Conservation (phyloP, 2,113 vertebrate species). For the Myrmecobius fasciatus region DNA sequence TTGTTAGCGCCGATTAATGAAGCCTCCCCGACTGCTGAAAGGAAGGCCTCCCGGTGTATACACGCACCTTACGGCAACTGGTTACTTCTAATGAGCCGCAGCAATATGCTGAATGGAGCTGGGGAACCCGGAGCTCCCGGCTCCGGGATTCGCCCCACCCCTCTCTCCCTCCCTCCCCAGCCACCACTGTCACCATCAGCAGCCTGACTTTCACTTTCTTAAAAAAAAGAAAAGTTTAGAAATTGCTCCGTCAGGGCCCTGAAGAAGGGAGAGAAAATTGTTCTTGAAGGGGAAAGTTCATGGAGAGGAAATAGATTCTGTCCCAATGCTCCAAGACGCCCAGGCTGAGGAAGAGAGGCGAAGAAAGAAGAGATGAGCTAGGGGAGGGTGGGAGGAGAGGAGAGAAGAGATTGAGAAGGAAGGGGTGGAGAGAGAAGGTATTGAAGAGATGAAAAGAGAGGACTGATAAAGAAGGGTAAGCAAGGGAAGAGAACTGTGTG, state of each 20-base stretch:
- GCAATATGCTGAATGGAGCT: conserved; percentile 89
- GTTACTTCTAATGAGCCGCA: conserved; percentile 97
- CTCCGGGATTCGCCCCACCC: conserved; percentile 69
- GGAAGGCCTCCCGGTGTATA: conserved; percentile 93
- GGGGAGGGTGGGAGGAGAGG: background rate
- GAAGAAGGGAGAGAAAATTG: conserved; percentile 58
- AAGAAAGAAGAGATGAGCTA: conserved; percentile 12
- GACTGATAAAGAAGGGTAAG: background rate
- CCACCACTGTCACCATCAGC: conserved; percentile 58
- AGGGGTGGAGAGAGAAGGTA: conserved; percentile 36
- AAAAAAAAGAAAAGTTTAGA: conserved; percentile 71
- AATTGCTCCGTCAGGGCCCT: conserved; percentile 66
- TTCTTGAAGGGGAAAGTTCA: conserved; percentile 65
- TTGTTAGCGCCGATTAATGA: conserved; percentile 99
- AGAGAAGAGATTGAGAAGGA: conserved; percentile 8
- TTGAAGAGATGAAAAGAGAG: conserved; percentile 42
- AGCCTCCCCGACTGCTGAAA: conserved; percentile 92
- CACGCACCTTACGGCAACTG: conserved; percentile 99
- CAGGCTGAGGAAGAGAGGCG: conserved; percentile 47
- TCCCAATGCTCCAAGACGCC: conserved; percentile 40
- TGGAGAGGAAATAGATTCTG: conserved; percentile 43
- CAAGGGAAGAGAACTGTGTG: background rate
- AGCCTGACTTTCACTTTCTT: conserved; percentile 61
- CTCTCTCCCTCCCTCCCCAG: conserved; percentile 67
- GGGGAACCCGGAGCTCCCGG: conserved; percentile 82